Evolutionary conservation across 2,888 invertebrate genomes (phyloP).

Genomic region (Andrena trimmerana): DNA sequence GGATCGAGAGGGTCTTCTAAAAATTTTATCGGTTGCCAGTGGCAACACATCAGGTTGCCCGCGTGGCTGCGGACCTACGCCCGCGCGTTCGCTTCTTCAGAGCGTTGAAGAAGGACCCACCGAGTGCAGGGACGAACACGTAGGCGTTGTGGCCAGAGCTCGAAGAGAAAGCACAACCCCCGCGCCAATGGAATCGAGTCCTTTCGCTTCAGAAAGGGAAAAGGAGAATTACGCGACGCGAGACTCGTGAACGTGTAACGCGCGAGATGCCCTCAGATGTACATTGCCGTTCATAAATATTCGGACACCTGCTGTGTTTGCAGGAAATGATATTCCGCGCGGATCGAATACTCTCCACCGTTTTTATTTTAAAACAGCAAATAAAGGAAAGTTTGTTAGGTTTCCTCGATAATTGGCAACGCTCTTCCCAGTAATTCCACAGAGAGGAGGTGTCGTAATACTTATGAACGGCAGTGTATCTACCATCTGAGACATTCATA

Average conservation of each 20-base stretch:
- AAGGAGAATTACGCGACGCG: constrained; percentile 16
- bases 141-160: constrained; percentile 21
- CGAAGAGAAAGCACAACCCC: constrained; percentile 33
- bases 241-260: background rate
- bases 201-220: constrained; percentile 20
- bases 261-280: too few species aligned
- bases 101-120: constrained; percentile 30
- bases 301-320: too few species aligned
- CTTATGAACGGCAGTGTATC: too few species aligned
- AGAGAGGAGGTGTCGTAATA: too few species aligned
- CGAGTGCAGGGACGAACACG: constrained; percentile 39
- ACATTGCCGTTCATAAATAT: too few species aligned
- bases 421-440: too few species aligned
- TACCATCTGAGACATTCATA: background rate
- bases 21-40: constrained; percentile 79
- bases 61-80: constrained; percentile 53
- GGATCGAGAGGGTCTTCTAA: constrained; percentile 72
- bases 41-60: constrained; percentile 78
- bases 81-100: constrained; percentile 59
- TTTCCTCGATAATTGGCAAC: too few species aligned
- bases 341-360: too few species aligned
- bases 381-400: too few species aligned
- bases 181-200: constrained; percentile 11
- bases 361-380: too few species aligned
- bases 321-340: too few species aligned